Percentiles rank a stretch among this genome's conserved stretches.
Evolutionary conservation across 2,113 vertebrate genomes (phyloP).

Genomic region (Pteronura brasiliensis): DNA sequence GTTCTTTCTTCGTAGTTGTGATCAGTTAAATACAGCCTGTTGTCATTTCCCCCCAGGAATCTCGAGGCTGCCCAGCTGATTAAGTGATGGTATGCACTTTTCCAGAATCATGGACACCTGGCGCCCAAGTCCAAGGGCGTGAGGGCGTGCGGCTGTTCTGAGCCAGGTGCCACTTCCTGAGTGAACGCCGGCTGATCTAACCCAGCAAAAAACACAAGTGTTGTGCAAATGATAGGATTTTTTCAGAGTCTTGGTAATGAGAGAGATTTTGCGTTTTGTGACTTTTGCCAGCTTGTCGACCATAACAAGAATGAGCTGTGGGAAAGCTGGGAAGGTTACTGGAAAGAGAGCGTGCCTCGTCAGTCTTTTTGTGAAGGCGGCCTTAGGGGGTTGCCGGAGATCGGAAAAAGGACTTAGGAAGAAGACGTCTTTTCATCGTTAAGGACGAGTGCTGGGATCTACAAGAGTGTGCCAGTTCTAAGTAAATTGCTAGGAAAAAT

Average conservation of each 20-base stretch:
- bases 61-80: neutral
- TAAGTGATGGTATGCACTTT: neutral
- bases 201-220: neutral
- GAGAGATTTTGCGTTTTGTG: neutral
- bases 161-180: neutral
- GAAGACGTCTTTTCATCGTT: neutral
- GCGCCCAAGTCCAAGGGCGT: neutral
- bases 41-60: neutral
- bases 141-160: neutral
- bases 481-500: neutral
- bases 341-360: neutral
- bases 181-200: neutral
- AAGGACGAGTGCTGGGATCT: neutral
- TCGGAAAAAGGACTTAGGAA: neutral
- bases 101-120: neutral
- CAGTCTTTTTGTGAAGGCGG: neutral
- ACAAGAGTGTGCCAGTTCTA: neutral
- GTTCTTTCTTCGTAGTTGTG: neutral
- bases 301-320: neutral
- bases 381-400: neutral
- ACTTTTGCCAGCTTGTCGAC: neutral
- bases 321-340: neutral
- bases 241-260: neutral
- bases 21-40: neutral
- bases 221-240: neutral